Evolutionary conservation across 2,888 invertebrate genomes (phyloP).

Genomic region (Acrobasis consociella): DNA sequence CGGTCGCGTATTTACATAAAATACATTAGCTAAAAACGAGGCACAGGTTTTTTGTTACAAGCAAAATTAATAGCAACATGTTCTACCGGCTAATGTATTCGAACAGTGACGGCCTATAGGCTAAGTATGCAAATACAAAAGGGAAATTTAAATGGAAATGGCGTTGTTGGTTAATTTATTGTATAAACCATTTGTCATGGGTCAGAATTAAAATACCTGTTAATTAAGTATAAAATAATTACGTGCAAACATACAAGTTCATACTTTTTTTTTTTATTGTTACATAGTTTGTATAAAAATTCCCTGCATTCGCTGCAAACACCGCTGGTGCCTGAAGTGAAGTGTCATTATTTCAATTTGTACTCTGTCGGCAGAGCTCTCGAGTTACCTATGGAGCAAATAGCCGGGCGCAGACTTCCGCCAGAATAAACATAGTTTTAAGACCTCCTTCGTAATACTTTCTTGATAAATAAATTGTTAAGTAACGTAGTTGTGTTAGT

Average conservation of each 20-base stretch:
- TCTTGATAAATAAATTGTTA: background rate
- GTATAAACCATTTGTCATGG: background rate
- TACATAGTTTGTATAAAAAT: background rate
- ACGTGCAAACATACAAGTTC: background rate
- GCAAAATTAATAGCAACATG: constrained; percentile 16
- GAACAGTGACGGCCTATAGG: background rate
- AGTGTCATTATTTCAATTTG: constrained; percentile 24
- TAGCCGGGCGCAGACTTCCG: background rate
- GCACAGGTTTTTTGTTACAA: constrained; percentile 33
- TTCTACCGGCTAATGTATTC: constrained; percentile 14
- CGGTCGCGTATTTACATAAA: constrained; percentile 61
- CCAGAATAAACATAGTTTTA: constrained; percentile 10
- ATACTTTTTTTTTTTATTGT: background rate
- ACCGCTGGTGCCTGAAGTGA: constrained; percentile 12
- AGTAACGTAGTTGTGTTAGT: no score
- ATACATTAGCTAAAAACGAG: constrained; percentile 46
- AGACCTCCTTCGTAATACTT: background rate
- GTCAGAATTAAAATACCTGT: no score
- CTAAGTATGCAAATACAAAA: background rate
- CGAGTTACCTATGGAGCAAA: constrained; percentile 18
- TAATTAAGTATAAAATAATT: no score
- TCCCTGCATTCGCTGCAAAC: background rate
- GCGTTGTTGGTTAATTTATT: background rate
- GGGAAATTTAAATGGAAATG: constrained; percentile 1
- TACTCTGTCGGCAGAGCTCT: constrained; percentile 18